Percentiles rank a stretch among this genome's conserved stretches.
Conservation (phyloP, 2,113 vertebrate species). For the Nannospalax galili region DNA sequence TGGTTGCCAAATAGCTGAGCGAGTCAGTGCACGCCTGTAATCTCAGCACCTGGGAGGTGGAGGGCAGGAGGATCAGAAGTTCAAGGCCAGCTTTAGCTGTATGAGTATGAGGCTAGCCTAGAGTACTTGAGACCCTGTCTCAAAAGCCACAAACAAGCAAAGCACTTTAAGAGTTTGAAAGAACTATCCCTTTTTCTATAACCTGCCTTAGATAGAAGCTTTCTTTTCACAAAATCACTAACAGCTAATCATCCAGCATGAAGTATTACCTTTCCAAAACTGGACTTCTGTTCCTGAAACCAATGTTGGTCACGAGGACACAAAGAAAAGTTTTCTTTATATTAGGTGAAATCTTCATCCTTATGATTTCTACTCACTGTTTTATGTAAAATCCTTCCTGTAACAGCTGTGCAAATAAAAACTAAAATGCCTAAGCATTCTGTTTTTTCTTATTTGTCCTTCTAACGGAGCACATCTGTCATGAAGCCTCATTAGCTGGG, state of each 20-base stretch:
- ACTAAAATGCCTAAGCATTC: background rate
- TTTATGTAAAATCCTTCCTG: background rate
- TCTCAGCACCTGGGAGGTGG: background rate
- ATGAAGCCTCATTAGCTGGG: background rate
- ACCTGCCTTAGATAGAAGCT: background rate
- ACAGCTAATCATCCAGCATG: background rate
- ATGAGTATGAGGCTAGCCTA: background rate
- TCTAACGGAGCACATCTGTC: background rate
- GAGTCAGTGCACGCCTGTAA: too few relatives aligned
- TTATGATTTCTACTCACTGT: background rate
- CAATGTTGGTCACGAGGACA: background rate
- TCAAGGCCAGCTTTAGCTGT: background rate
- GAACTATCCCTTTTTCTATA: background rate
- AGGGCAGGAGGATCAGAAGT: too few relatives aligned
- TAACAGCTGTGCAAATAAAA: background rate
- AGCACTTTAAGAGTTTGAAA: background rate
- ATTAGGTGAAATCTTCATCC: background rate
- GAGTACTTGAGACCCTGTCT: background rate
- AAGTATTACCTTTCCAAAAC: background rate
- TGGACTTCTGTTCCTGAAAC: background rate
- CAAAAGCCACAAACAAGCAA: background rate
- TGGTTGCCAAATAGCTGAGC: background rate
- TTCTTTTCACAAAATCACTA: background rate
- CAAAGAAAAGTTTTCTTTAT: background rate
- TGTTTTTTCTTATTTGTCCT: background rate